phyloP scores from a whole-genome alignment of 2,797 vertebrate genomes.

The Odontamblyopus rebecca region DNA sequence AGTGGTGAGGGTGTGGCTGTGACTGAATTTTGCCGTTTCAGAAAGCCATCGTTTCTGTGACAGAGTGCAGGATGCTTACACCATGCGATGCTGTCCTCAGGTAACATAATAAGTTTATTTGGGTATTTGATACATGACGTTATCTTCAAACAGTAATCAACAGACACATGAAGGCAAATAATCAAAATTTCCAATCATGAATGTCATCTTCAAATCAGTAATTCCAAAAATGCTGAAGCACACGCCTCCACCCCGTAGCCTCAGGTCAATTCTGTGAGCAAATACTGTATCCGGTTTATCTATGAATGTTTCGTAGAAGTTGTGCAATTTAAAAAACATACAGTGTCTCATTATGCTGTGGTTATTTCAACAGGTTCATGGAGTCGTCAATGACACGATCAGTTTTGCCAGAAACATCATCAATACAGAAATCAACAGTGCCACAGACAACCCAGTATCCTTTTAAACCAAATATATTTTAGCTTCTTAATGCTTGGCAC shows the following conservation, averaged over 20 bases:
- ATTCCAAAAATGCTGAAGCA: too few species aligned
- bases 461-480: constrained; percentile 55
- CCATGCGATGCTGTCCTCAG: constrained; percentile 97
- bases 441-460: constrained; percentile 99
- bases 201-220: too few species aligned
- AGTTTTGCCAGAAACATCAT: constrained; percentile 93
- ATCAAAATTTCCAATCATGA: too few species aligned
- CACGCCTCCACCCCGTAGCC: too few species aligned
- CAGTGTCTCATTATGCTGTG: neutral
- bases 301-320: neutral
- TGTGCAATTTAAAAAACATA: constrained; percentile 1
- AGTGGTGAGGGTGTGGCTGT: too few species aligned
- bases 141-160: too few species aligned
- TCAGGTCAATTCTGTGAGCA: neutral
- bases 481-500: neutral
- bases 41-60: constrained; percentile 98
- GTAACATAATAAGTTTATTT: constrained; percentile 62
- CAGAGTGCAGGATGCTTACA: constrained; percentile 95
- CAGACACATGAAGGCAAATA: too few species aligned
- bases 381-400: constrained; percentile 93
- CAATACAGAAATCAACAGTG: constrained; percentile 95
- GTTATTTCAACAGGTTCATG: constrained; percentile 84
- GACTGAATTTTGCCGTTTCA: constrained; percentile 47
- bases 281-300: neutral
- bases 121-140: too few species aligned